Evolutionary conservation across 2,797 vertebrate genomes (phyloP).

Genomic region (Odontamblyopus lacepedii): DNA sequence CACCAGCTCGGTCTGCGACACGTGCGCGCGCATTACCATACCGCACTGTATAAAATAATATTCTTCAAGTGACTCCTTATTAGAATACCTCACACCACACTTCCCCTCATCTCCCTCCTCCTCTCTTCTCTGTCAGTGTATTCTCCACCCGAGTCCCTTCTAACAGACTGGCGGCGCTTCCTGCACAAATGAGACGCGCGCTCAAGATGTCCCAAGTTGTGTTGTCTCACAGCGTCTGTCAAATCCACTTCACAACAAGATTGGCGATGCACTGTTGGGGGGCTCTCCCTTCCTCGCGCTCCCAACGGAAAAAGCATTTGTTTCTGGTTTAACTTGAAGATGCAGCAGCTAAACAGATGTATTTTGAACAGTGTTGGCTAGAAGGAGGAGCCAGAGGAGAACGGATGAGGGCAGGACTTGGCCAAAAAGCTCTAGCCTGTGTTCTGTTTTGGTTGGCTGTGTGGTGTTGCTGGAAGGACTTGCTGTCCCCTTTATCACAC

Average conservation of each 20-base stretch:
- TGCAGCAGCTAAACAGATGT: slow-evolving; percentile 72
- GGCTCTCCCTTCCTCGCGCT: slow-evolving; percentile 36
- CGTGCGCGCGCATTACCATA: slow-evolving; percentile 81
- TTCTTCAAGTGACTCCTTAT: slow-evolving; percentile 76
- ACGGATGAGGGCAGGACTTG: slow-evolving; percentile 29
- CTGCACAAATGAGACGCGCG: slow-evolving; percentile 59
- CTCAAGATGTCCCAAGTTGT: slow-evolving; percentile 55
- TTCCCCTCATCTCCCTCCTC: slow-evolving; percentile 44
- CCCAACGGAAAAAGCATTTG: slow-evolving; percentile 63
- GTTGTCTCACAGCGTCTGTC: slow-evolving; percentile 73
- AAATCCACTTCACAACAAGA: slow-evolving; percentile 71
- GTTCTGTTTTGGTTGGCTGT: slow-evolving; percentile 68
- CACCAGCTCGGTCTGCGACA: slow-evolving; percentile 67
- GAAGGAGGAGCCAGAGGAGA: slow-evolving; percentile 42
- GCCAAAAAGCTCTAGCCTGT: slow-evolving; percentile 61
- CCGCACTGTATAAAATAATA: slow-evolving; percentile 79
- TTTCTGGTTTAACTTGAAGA: slow-evolving; percentile 67
- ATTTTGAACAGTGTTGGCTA: slow-evolving; percentile 70
- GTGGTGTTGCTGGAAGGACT: slow-evolving; percentile 32
- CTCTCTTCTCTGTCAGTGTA: slow-evolving; percentile 55
- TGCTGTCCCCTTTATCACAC: slow-evolving; percentile 10
- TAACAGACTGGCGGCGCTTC: slow-evolving; percentile 49
- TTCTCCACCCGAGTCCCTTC: slow-evolving; percentile 25
- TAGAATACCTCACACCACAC: slow-evolving; percentile 64
- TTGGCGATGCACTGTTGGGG: slow-evolving; percentile 52